Evolutionary conservation across 2,888 invertebrate genomes (phyloP), one percentile per base, ranked within the genome.

Genomic region (Agriopis leucophaearia): DNA sequence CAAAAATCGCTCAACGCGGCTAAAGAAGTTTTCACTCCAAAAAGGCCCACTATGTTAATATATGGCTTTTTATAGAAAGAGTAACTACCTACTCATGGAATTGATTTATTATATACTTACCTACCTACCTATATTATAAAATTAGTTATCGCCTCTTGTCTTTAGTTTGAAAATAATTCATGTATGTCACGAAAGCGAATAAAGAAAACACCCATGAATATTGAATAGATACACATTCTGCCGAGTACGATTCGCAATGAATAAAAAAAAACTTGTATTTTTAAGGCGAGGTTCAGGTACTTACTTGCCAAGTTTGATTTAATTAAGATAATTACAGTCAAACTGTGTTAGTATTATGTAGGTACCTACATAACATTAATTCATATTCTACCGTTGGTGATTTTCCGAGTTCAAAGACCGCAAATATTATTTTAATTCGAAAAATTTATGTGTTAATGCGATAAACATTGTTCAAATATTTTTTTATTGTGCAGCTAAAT

Each of bases 201-300:
- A 56, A 55, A 36, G 36, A 60, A 60, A 66, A 44, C 18, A 27
- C 48, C 40, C 40, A 65, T 59, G 42, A 65, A 65, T 65, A 65
- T 59, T 65, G 59, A 65, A 65, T 54, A 51, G 0, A 8, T 16
- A 64, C 12, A 16, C 47, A 45, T 44, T 58, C 42, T 38, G 50
- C 12, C 13, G 35, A 35, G 27, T 27, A 63, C 56, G 35, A 57
- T 57, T 51, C 44, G n/a, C 42, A 48, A 47, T 9, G n/a, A 62
- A 54, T 54, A 54, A 51, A 54, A 54, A 62, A 54, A n/a, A 15
- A 35, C 50, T 51, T n/a, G 35, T 35, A 51, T 51, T 51, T 51
- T 8, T 51, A n/a, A 35, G 36, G 35, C 5, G 15, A 16, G 13
- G 38, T 38, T 38, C 9, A 54, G 38, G 15, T 38, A 13, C 5